Evolutionary conservation across 1,140 invertebrate genomes (phyloP).

Genomic region (Drosophila funebris): DNA sequence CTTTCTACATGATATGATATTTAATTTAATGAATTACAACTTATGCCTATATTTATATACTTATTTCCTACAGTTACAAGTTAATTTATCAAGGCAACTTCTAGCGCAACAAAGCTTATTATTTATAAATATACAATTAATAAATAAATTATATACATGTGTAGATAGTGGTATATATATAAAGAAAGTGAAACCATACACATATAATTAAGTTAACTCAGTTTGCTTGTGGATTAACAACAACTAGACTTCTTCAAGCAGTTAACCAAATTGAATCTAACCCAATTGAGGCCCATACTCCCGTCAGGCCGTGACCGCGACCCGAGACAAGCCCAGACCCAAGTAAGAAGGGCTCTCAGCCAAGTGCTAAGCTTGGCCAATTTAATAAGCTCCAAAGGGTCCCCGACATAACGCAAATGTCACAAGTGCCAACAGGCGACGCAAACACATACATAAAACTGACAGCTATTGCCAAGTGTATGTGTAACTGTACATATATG

Average conservation of each 20-base stretch:
- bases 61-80: no score
- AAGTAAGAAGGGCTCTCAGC: slow-evolving; percentile 9
- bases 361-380: slow-evolving; percentile 40
- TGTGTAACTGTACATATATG: slow-evolving; percentile 12
- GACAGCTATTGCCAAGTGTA: slow-evolving; percentile 33
- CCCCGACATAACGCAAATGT: slow-evolving; percentile 47
- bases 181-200: background rate
- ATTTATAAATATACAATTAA: background rate
- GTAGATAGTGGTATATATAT: background rate
- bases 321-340: background rate
- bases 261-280: slow-evolving; percentile 29
- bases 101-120: no score
- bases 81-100: no score
- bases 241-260: slow-evolving; percentile 3
- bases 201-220: slow-evolving; percentile 11
- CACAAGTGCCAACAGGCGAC: slow-evolving; percentile 47
- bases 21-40: no score
- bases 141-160: background rate
- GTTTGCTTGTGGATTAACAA: slow-evolving; percentile 6
- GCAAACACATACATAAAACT: slow-evolving; percentile 21
- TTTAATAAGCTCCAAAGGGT: slow-evolving; percentile 43
- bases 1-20: no score
- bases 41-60: no score
- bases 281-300: slow-evolving; percentile 10
- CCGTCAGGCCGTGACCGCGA: no score